These are phyloP conservation scores for Eupelmus urozonus DNA, from an alignment of 2,888 invertebrate species.

Conservation along the genomic window DNA sequence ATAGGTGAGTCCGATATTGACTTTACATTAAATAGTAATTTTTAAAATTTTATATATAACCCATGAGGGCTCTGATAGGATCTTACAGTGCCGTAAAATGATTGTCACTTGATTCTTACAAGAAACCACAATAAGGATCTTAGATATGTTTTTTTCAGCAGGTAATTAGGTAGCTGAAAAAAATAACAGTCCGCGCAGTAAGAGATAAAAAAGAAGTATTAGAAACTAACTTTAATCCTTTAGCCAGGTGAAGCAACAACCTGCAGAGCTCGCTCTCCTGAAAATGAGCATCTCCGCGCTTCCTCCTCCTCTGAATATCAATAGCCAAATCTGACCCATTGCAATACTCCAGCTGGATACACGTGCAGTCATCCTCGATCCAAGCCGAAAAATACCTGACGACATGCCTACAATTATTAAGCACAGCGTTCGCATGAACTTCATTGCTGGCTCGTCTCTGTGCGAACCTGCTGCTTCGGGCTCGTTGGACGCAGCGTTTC, in stretches of 20 bases:
- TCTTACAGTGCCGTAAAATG: too few relatives aligned
- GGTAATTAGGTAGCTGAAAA: too few relatives aligned
- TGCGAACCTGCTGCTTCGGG: constrained; percentile 90
- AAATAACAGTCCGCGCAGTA: too few relatives aligned
- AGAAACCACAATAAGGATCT: too few relatives aligned
- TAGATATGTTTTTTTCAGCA: too few relatives aligned
- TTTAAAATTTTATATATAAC: too few relatives aligned
- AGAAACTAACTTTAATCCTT: constrained; percentile 83
- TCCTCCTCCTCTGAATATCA: constrained; percentile 77
- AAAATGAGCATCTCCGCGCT: constrained; percentile 80
- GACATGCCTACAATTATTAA: constrained; percentile 93
- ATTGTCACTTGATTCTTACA: too few relatives aligned
- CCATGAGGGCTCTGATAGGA: too few relatives aligned
- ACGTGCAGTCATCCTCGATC: constrained; percentile 96
- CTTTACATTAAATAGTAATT: too few relatives aligned
- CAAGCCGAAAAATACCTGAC: constrained; percentile 96
- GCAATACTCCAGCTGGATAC: constrained; percentile 96
- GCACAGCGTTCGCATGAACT: constrained; percentile 96
- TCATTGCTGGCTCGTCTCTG: constrained; percentile 89
- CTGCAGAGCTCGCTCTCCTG: constrained; percentile 85
- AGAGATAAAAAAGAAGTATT: too few relatives aligned
- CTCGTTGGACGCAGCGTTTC: constrained; percentile 91
- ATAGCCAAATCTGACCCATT: constrained; percentile 91
- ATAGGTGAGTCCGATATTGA: too few relatives aligned
- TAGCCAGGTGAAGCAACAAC: constrained; percentile 88